Evolutionary conservation across 2,888 invertebrate genomes (phyloP), one percentile per base, ranked within the genome.

Genomic region (Ichneumon xanthorius): DNA sequence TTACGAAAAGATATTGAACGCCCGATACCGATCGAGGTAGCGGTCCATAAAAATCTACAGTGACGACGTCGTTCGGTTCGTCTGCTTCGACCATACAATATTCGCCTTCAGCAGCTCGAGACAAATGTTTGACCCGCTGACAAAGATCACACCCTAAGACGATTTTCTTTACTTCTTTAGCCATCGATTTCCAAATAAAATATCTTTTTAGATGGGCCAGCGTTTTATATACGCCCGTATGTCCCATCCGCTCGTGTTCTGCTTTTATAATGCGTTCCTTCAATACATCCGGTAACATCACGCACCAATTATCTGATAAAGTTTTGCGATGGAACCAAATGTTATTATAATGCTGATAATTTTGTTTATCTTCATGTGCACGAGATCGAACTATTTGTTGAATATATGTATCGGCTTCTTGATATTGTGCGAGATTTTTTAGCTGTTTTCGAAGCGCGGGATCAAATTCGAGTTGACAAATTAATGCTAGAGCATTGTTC

Each of bases 151-250:
- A 58, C 6, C 26, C 4, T 6, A 16, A 2, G 0, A 80, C 33
- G 22, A 48, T 86, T 53, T 4, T n/a, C 26, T 86, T 88, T 0
- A 80, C 76, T 11, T 85, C 80, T 7, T 26, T 2, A 16, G 63
- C 7, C 84, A 88, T 84, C 6, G 58, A 58, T 19, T 26, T 65
- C 83, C 87, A 88, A 73, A 78, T 84, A 67, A 82, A 88, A 55
- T 76, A 87, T 40, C 72, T 26, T 19, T 77, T 67, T 6, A 88
- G 19, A 65, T 88, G 83, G 2, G 14, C 19, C 5, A 75, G 11
- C 1, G 86, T 85, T 67, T 88, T 88, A 26, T 33, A 87, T 7
- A 79, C 58, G 1, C 88, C 87, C 0, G 80, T 14, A 33, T 88
- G 88, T 0, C 87, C 75, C 75, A n/a, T 75, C 70, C 6, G 79